These are phyloP conservation scores for Cochlearius cochlearius DNA, from an alignment of 2,113 vertebrate genomes.

Conservation along the genomic window DNA sequence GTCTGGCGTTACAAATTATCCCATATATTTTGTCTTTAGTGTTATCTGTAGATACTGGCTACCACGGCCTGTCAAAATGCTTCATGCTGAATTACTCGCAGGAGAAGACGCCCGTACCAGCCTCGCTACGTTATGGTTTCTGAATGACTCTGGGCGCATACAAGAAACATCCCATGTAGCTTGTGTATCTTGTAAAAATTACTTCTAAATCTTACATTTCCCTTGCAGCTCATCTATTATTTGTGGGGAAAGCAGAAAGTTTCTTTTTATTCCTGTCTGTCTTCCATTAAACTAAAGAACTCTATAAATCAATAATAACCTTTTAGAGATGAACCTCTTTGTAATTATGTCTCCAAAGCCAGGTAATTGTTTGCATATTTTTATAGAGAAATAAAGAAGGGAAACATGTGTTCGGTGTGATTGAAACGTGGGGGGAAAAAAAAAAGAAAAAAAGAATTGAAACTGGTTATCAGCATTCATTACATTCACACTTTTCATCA, in stretches of 20 bases:
- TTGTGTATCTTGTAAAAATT: slow-evolving; percentile 50
- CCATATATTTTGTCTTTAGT: neutral
- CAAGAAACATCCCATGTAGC: slow-evolving; percentile 5
- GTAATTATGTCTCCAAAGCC: slow-evolving; percentile 74
- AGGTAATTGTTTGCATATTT: slow-evolving; percentile 81
- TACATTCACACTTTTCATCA: slow-evolving; percentile 44
- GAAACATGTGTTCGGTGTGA: slow-evolving; percentile 46
- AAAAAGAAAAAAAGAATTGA: neutral
- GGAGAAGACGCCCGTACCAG: neutral
- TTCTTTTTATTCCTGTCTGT: slow-evolving; percentile 70
- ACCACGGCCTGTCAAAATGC: neutral
- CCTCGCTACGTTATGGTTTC: neutral
- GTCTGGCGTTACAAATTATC: neutral
- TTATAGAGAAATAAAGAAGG: slow-evolving; percentile 66
- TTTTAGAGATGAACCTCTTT: slow-evolving; percentile 75
- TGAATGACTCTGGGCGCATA: neutral
- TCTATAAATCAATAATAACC: slow-evolving; percentile 77
- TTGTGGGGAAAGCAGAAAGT: slow-evolving; percentile 40
- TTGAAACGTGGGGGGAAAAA: neutral
- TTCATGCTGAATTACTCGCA: neutral
- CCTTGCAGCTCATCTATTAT: slow-evolving; percentile 58
- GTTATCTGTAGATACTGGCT: neutral
- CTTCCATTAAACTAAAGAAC: slow-evolving; percentile 74
- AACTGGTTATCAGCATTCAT: slow-evolving; percentile 38
- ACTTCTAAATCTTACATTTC: slow-evolving; percentile 66